A percentile compares a stretch with the other conserved stretches of the same genome.
Evolutionary conservation across 2,113 vertebrate genomes (phyloP).

Genomic region (Tragelaphus strepsiceros): DNA sequence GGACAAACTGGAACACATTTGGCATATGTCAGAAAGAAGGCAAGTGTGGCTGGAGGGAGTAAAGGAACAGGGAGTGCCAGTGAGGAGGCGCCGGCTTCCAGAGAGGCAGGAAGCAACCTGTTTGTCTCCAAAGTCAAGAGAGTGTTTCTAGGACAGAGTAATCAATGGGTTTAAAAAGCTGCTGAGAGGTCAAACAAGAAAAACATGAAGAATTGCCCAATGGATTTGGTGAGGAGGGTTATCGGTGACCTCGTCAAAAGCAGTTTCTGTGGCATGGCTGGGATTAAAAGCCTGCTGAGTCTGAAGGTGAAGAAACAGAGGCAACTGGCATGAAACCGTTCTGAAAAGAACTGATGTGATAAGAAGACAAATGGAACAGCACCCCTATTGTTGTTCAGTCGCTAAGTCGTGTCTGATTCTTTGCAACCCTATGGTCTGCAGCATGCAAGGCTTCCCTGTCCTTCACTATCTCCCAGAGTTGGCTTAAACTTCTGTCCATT

Average conservation of each 20-base stretch:
- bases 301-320: neutral
- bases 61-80: neutral
- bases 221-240: neutral
- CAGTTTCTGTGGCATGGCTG: neutral
- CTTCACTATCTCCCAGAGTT: neutral
- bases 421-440: neutral
- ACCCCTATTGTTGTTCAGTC: neutral
- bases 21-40: neutral
- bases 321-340: neutral
- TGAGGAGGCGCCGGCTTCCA: neutral
- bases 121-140: neutral
- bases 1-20: neutral
- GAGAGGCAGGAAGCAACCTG: neutral
- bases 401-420: neutral
- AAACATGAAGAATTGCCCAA: neutral
- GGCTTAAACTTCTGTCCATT: neutral
- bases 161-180: neutral
- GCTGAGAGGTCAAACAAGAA: neutral
- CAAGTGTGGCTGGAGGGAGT: neutral
- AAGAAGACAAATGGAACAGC: neutral
- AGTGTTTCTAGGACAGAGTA: neutral
- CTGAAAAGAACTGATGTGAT: neutral
- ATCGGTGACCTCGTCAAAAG: neutral
- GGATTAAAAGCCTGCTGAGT: neutral
- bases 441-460: neutral